These are phyloP conservation scores for Xenopus petersii DNA, from an alignment of 2,797 vertebrate species.

Conservation along the genomic window DNA sequence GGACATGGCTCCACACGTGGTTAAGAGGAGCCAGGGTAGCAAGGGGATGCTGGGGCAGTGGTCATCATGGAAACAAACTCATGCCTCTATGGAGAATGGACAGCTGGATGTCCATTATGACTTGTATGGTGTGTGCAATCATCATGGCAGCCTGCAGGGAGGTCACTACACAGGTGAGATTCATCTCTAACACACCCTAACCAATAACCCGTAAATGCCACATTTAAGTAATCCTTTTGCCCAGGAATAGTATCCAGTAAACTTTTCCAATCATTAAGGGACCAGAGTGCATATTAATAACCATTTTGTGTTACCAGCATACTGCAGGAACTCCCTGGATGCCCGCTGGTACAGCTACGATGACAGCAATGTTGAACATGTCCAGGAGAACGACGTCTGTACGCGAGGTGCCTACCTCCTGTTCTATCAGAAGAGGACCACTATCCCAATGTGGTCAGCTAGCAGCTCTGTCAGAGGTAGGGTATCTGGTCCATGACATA, in stretches of 20 bases:
- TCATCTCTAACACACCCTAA: no score
- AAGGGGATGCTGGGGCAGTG: conserved; percentile 63
- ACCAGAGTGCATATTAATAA: background rate
- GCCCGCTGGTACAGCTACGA: conserved; percentile 90
- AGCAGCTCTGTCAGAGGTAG: conserved; percentile 79
- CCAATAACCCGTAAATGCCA: no score
- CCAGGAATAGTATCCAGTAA: no score
- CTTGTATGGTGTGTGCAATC: conserved; percentile 91
- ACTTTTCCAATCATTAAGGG: no score
- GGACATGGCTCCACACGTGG: conserved; percentile 88
- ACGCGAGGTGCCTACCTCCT: conserved; percentile 90
- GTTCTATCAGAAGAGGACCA: conserved; percentile 86
- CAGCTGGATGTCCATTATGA: conserved; percentile 80
- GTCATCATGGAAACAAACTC: conserved; percentile 69
- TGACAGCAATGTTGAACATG: conserved; percentile 83
- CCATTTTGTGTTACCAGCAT: conserved; percentile 67
- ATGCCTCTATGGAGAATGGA: conserved; percentile 58
- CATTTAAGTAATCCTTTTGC: no score
- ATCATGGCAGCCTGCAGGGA: conserved; percentile 90
- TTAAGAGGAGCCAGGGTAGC: conserved; percentile 71
- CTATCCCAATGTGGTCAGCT: conserved; percentile 81
- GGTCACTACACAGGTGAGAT: conserved; percentile 89
- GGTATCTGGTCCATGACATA: conserved; percentile 18
- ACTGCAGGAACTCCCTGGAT: conserved; percentile 88
- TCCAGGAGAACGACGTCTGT: conserved; percentile 79